phyloP scores from a whole-genome alignment of 2,888 invertebrate genomes.

The Drosophila putrida region DNA sequence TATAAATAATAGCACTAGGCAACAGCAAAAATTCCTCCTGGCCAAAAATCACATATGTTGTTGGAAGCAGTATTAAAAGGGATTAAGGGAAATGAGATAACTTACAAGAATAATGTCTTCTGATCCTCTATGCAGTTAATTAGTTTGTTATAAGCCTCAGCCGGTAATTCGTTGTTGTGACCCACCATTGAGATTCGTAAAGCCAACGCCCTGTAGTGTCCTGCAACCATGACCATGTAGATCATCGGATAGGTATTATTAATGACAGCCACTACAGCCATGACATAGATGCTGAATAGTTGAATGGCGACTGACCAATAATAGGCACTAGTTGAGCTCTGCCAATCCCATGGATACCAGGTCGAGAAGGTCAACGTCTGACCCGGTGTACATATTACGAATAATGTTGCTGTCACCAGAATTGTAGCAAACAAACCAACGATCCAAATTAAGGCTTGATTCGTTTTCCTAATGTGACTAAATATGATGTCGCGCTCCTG shows the following conservation, averaged over 20 bases:
- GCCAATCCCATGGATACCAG: conserved; percentile 82
- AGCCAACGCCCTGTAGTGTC: conserved; percentile 75
- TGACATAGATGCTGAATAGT: conserved; percentile 31
- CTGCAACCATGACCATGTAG: conserved; percentile 74
- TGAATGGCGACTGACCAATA: conserved; percentile 33
- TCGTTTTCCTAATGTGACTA: conserved; percentile 38
- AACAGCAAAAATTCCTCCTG: too few species aligned
- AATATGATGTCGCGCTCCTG: conserved; percentile 58
- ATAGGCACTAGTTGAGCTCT: background rate
- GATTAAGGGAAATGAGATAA: background rate
- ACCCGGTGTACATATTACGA: conserved; percentile 29
- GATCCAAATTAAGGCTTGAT: conserved; percentile 44
- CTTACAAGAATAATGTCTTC: conserved; percentile 70
- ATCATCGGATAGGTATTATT: conserved; percentile 77
- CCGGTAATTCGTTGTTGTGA: background rate
- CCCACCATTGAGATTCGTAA: conserved; percentile 57
- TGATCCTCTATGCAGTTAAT: conserved; percentile 79
- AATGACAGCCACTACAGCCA: conserved; percentile 47
- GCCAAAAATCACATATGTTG: too few species aligned
- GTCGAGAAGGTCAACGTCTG: conserved; percentile 62
- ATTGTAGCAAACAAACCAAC: conserved; percentile 27
- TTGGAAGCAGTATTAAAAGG: too few species aligned
- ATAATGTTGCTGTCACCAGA: conserved; percentile 9
- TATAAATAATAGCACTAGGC: too few species aligned
- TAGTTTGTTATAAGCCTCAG: conserved; percentile 27